Percentiles rank a stretch among this genome's conserved stretches.
Evolutionary conservation across 2,888 invertebrate species (phyloP).

Genomic region (Mythimna vitellina): DNA sequence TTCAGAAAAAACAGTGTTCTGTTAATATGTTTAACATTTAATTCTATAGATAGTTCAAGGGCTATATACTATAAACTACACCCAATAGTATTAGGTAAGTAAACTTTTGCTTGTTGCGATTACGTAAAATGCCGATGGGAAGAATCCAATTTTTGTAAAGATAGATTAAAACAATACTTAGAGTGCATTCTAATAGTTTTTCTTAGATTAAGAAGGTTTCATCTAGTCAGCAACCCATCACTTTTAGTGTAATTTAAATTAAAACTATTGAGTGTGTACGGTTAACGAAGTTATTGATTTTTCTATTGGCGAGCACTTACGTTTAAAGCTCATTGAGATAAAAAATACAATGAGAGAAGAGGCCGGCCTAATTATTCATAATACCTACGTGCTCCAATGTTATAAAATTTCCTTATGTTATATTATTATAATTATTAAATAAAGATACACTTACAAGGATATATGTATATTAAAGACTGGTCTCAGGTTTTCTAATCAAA

Average conservation of each 20-base stretch:
- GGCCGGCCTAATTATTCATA: neutral
- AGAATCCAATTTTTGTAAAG: constrained; percentile 4
- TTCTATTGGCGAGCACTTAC: neutral
- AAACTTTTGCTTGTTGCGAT: constrained; percentile 34
- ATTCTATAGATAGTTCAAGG: neutral
- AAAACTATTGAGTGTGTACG: neutral
- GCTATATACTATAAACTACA: neutral
- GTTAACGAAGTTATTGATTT: constrained; percentile 36
- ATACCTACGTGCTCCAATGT: neutral
- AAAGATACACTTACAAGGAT: no score
- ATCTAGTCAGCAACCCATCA: neutral
- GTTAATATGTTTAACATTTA: constrained; percentile 5
- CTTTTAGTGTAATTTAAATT: neutral
- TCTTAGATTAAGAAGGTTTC: neutral
- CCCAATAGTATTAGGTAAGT: constrained; percentile 32
- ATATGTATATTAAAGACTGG: no score
- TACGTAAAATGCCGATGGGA: constrained; percentile 54
- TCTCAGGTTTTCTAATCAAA: neutral
- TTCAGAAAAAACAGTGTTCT: neutral
- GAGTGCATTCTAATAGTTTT: neutral
- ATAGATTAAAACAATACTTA: neutral
- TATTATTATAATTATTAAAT: neutral
- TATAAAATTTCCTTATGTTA: neutral
- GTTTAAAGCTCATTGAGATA: neutral
- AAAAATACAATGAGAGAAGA: neutral